Evolutionary conservation across 1,140 invertebrate species (phyloP).

Genomic region (Neoseiulus cucumeris): DNA sequence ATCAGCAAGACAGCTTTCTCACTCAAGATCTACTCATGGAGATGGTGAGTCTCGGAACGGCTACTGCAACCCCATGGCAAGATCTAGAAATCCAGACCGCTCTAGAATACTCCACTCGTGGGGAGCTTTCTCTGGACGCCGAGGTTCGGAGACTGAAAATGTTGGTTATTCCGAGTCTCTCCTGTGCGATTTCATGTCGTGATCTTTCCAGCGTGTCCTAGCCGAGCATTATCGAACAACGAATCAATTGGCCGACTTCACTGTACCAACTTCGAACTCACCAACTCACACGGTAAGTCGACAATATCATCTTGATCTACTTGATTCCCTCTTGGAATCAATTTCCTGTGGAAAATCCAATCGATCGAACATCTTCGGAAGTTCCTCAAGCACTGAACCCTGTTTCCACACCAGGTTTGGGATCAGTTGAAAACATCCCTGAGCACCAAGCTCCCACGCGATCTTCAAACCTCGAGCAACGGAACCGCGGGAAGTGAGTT

Average conservation of each 20-base stretch:
- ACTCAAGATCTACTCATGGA: constrained; percentile 60
- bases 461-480: constrained; percentile 18
- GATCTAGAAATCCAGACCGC: constrained; percentile 12
- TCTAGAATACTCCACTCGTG: constrained; percentile 18
- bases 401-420: constrained; percentile 13
- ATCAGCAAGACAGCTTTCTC: constrained; percentile 57
- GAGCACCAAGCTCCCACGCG: constrained; percentile 20
- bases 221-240: constrained; percentile 62
- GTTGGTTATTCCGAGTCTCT: too few relatives aligned
- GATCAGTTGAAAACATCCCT: constrained; percentile 27
- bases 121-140: neutral
- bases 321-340: neutral
- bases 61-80: neutral
- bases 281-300: constrained; percentile 18
- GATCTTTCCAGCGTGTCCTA: constrained; percentile 48
- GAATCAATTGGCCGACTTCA: constrained; percentile 54
- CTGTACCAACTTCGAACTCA: constrained; percentile 31
- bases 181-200: too few relatives aligned
- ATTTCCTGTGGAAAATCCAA: neutral
- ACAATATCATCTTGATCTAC: neutral
- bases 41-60: constrained; percentile 37
- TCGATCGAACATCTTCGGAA: neutral
- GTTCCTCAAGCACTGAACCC: neutral
- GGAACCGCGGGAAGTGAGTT: constrained; percentile 8
- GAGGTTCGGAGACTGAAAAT: neutral